phyloP scores from a whole-genome alignment of 2,888 invertebrate species.

The Macroteleia sp. region DNA sequence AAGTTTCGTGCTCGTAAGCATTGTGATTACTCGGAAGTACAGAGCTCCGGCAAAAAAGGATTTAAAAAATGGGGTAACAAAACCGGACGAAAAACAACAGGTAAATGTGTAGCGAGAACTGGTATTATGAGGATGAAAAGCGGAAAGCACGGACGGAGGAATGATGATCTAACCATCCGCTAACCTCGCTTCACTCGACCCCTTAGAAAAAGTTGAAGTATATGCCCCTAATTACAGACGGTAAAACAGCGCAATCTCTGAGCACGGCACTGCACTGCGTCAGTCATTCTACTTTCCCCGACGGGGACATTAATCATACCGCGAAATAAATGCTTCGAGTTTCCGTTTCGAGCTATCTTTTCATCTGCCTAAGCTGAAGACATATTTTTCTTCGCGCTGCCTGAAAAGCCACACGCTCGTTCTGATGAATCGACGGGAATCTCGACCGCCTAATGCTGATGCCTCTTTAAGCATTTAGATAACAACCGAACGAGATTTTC shows the following conservation, averaged over 20 bases:
- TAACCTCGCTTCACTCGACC: slow-evolving; percentile 59
- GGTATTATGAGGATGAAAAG: slow-evolving; percentile 57
- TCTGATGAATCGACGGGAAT: slow-evolving; percentile 43
- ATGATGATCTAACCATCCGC: slow-evolving; percentile 61
- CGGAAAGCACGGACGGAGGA: slow-evolving; percentile 50
- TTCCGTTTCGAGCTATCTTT: slow-evolving; percentile 69
- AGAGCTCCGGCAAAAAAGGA: slow-evolving; percentile 23
- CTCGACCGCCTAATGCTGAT: slow-evolving; percentile 35
- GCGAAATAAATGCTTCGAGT: slow-evolving; percentile 71
- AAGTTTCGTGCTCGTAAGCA: slow-evolving; percentile 39
- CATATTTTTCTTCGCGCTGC: slow-evolving; percentile 53
- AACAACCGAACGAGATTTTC: slow-evolving; percentile 15
- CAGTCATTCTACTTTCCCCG: slow-evolving; percentile 71
- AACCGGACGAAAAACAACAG: slow-evolving; percentile 42
- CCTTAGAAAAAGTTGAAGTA: slow-evolving; percentile 76
- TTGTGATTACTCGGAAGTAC: slow-evolving; percentile 49
- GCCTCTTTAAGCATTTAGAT: slow-evolving; percentile 44
- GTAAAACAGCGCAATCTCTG: slow-evolving; percentile 78
- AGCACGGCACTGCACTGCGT: slow-evolving; percentile 75
- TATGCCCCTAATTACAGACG: slow-evolving; percentile 78
- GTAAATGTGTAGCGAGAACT: slow-evolving; percentile 51
- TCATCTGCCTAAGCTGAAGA: slow-evolving; percentile 51
- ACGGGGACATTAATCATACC: slow-evolving; percentile 71
- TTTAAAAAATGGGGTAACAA: slow-evolving; percentile 48
- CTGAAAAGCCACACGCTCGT: slow-evolving; percentile 22